Evolutionary conservation across 2,797 vertebrate genomes (phyloP).

Genomic region (Taenioides sp.): DNA sequence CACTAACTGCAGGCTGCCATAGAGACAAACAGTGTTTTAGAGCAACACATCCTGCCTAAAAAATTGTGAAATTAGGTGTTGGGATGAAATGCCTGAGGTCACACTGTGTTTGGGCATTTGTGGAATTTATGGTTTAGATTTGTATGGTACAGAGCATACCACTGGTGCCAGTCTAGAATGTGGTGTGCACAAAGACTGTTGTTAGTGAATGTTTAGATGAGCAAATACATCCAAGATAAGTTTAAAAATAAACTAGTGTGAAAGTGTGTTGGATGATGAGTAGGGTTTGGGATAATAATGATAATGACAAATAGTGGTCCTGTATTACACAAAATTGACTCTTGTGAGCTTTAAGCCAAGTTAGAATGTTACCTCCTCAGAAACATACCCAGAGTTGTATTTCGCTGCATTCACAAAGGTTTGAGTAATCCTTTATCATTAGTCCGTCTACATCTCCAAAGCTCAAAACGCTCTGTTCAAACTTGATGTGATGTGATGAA

Average conservation of each 20-base stretch:
- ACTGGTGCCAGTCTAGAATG: conserved; percentile 23
- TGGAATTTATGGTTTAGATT: conserved; percentile 11
- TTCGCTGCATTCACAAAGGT: too few species aligned
- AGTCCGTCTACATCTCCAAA: too few species aligned
- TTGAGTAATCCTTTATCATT: too few species aligned
- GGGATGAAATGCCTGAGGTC: conserved; percentile 23
- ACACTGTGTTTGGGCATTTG: conserved; percentile 34
- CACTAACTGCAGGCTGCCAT: conserved; percentile 63
- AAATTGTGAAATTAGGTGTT: conserved; percentile 44
- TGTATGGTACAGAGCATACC: conserved; percentile 20
- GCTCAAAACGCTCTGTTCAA: too few species aligned
- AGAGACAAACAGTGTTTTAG: conserved; percentile 58
- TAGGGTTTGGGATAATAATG: too few species aligned
- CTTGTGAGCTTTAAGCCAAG: too few species aligned
- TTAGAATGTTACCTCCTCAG: too few species aligned
- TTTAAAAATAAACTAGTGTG: not conserved
- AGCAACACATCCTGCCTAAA: conserved; percentile 50
- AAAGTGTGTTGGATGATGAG: not conserved
- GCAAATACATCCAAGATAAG: not conserved
- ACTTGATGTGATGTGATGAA: too few species aligned
- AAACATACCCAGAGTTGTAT: too few species aligned
- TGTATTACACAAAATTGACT: too few species aligned
- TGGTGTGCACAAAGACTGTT: conserved; percentile 12
- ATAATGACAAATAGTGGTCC: too few species aligned
- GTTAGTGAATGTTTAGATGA: not conserved